Evolutionary conservation across 92 coral and sea anemone genomes (phyloP).

Genomic region (Diadumene lineata): DNA sequence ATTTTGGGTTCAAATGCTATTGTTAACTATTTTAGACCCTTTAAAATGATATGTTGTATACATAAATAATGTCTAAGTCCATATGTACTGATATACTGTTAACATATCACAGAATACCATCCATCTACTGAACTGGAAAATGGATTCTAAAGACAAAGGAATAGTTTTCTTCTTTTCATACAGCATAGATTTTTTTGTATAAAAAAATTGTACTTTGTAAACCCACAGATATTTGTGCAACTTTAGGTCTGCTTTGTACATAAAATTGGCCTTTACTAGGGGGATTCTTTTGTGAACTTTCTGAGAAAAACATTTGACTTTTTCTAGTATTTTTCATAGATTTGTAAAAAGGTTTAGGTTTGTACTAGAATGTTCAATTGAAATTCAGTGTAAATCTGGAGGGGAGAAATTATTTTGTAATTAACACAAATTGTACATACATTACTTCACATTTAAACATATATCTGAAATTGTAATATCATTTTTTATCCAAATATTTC

Average conservation of each 20-base stretch:
- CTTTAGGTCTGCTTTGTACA: background rate
- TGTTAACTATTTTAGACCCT: too few relatives aligned
- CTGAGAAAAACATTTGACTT: background rate
- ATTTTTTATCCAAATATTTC: background rate
- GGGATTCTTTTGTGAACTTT: background rate
- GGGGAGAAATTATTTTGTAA: background rate
- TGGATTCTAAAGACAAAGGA: conserved; percentile 22
- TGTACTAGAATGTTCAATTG: background rate
- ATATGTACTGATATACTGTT: conserved; percentile 40
- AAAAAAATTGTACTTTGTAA: background rate
- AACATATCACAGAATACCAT: conserved; percentile 39
- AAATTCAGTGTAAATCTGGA: background rate
- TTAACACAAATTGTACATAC: background rate
- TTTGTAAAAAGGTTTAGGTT: too few relatives aligned
- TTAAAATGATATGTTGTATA: background rate
- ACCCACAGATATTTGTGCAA: background rate
- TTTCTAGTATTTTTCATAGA: too few relatives aligned
- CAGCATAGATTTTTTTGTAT: background rate
- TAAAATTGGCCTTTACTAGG: background rate
- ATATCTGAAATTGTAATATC: background rate
- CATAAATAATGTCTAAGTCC: background rate
- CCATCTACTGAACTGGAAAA: conserved; percentile 26
- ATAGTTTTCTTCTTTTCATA: conserved; percentile 3
- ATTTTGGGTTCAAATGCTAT: too few relatives aligned
- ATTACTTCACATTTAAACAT: background rate